Conservation (phyloP, 1,140 invertebrate species). For the Hirudo medicinalis region DNA sequence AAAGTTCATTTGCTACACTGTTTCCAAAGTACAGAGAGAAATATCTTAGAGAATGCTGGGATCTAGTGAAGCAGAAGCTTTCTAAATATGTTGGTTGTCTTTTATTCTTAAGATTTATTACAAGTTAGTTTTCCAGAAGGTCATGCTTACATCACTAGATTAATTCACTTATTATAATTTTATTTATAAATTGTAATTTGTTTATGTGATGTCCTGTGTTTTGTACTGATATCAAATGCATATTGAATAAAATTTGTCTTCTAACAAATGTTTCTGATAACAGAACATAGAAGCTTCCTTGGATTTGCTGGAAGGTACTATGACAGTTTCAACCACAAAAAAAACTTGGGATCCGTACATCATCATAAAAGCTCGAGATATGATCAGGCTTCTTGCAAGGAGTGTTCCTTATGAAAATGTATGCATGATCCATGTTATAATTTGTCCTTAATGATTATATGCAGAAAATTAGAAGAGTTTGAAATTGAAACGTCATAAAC, state of each 20-base stretch:
- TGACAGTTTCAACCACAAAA: slow-evolving; percentile 84
- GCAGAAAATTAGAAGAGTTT: too few species aligned
- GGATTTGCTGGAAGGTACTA: slow-evolving; percentile 85
- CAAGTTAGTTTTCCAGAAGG: neutral
- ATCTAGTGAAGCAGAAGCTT: slow-evolving; percentile 74
- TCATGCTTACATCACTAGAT: neutral
- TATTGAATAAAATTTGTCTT: slow-evolving; percentile 12
- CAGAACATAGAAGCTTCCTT: slow-evolving; percentile 73
- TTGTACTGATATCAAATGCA: neutral
- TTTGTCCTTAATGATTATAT: too few species aligned
- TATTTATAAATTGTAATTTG: neutral
- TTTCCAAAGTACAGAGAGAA: slow-evolving; percentile 89
- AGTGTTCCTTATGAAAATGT: slow-evolving; percentile 96
- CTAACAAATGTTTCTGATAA: slow-evolving; percentile 7
- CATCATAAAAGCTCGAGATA: slow-evolving; percentile 87
- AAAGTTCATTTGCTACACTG: slow-evolving; percentile 64
- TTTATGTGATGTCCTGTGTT: neutral
- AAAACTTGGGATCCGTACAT: slow-evolving; percentile 99
- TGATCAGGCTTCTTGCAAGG: slow-evolving; percentile 84
- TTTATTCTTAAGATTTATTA: neutral
- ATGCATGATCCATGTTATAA: too few species aligned
- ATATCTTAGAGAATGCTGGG: slow-evolving; percentile 91
- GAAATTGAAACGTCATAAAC: too few species aligned
- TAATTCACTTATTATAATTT: slow-evolving; percentile 1
- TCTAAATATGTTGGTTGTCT: slow-evolving; percentile 37